phyloP scores from a whole-genome alignment of 1,140 invertebrate species.

The Chelonus insularis region DNA sequence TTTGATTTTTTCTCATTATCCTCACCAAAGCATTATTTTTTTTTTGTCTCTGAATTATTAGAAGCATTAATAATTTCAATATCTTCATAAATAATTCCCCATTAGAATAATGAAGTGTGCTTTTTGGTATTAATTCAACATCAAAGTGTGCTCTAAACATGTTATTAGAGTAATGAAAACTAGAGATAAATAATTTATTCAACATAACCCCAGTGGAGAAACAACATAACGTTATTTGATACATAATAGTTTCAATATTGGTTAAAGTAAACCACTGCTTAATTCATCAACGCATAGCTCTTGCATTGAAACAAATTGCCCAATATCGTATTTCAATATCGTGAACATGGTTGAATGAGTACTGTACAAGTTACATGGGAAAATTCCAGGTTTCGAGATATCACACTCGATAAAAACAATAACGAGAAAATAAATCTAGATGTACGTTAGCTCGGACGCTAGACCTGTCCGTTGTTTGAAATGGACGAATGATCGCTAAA shows the following conservation, averaged over 20 bases:
- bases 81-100: too few relatives aligned
- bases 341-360: not conserved
- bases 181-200: too few relatives aligned
- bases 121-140: too few relatives aligned
- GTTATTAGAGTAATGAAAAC: too few relatives aligned
- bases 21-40: too few relatives aligned
- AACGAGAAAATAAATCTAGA: conserved; percentile 24
- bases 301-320: conserved; percentile 9
- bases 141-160: too few relatives aligned
- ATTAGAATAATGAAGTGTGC: too few relatives aligned
- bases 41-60: too few relatives aligned
- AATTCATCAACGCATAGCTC: not conserved
- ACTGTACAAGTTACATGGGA: not conserved
- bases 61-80: too few relatives aligned
- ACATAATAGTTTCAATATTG: not conserved
- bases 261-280: not conserved
- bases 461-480: conserved; percentile 12
- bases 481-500: conserved; percentile 31
- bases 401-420: conserved; percentile 16
- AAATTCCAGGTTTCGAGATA: not conserved
- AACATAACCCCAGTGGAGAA: too few relatives aligned
- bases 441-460: conserved; percentile 8
- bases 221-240: too few relatives aligned
- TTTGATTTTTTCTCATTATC: too few relatives aligned
- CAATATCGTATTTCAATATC: conserved; percentile 13